Evolutionary conservation across 2,888 invertebrate genomes (phyloP), one percentile per base, ranked within the genome.

Genomic region (Lithophane socia): DNA sequence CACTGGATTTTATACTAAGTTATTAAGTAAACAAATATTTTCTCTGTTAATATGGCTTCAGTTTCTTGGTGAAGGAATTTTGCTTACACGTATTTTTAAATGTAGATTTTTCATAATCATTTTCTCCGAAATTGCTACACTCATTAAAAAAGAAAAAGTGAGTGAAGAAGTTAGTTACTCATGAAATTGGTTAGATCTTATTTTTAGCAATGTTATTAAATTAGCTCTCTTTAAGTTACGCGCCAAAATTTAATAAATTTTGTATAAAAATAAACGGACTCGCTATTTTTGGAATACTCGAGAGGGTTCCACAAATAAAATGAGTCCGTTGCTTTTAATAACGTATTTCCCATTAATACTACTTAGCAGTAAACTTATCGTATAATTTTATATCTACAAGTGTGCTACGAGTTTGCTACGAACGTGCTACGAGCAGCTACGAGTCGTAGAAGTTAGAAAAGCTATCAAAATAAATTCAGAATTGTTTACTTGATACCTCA

Each of bases 21-120:
- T 86, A 85, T 74, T 70, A 73, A 58, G 72, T 72, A 75, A 85
- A 80, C 72, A 77, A 83, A 83, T 75, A 80, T 85, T 80, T 77
- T 66, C 69, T 67, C 29, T 58, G 12, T 44, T 83, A 75, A 60
- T 73, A 73, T 37, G 3, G 65, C 58, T 69, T 54, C 49, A 70
- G 54, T 60, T 69, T 56, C 54, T 44, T 56, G 16, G 37, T 54
- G 13, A 54, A 47, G 18, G 8, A 65, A 76, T 76, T 76, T 61
- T 29, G 58, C 58, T 82, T 9, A 8, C 13, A 47, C 13, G 37
- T 56, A 58, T 49, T 75, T 79, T 66, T 29, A 12, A 4, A 21
- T 24, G 16, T 37, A 29, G 13, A 42, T 3, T 29, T 60, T 52
- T 18, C 12, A 24, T 60, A 72, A 42, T 73, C 0, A 1, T 18